Percentiles rank a stretch among this genome's conserved stretches.
Evolutionary conservation across 2,888 invertebrate genomes (phyloP).

Genomic region (Monoplex corrugatus): DNA sequence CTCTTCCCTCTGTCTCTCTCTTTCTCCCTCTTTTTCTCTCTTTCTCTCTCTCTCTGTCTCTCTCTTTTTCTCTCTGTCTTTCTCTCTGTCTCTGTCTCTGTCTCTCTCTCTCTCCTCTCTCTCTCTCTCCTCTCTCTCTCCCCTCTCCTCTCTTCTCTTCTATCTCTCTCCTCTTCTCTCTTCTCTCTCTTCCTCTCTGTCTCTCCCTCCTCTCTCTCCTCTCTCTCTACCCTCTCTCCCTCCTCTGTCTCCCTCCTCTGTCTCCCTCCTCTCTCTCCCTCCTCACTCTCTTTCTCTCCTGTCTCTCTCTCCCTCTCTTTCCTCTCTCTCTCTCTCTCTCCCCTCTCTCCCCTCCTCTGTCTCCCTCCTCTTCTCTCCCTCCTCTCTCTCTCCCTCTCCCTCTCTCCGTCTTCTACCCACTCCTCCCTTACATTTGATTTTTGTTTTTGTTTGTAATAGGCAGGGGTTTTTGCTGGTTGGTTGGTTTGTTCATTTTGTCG

Average conservation of each 20-base stretch:
- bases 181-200: not conserved
- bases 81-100: no score
- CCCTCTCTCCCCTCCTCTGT: not conserved
- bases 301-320: no score
- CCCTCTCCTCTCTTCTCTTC: not conserved
- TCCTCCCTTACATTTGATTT: no score
- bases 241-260: not conserved
- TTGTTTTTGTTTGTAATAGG: no score
- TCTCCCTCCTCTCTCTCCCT: not conserved
- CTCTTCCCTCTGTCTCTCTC: no score
- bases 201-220: not conserved
- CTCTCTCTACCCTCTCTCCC: not conserved
- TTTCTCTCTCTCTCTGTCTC: no score
- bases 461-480: no score
- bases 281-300: not conserved
- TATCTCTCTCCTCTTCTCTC: not conserved
- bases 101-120: not conserved
- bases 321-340: not conserved
- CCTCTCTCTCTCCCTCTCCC: not conserved
- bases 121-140: not conserved
- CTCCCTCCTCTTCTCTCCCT: no score
- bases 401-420: no score
- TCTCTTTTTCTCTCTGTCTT: not conserved
- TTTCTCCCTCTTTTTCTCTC: no score
- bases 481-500: no score